Evolutionary conservation across 2,888 invertebrate genomes (phyloP), one percentile per base, ranked within the genome.

Genomic region (Trachelus stipa): DNA sequence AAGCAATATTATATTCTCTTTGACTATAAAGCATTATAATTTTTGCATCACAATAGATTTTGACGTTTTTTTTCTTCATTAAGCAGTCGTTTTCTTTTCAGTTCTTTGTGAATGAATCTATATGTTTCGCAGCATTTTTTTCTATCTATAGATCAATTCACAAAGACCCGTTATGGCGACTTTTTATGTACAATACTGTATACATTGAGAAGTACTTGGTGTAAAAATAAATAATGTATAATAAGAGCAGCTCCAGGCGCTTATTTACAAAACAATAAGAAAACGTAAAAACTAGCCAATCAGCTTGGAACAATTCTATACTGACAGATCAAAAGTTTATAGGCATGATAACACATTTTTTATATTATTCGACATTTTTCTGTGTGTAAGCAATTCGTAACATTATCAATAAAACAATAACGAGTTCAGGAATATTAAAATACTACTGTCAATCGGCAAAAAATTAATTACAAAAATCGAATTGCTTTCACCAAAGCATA

Each of bases 211-310:
- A 33, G 71, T 33, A 33, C 33, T 31, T 30, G 33, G 71, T 31
- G 31, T 71, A 71, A 30, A 33, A 71, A 71, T 71, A 71, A 71
- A 33, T 33, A 71, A 30, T 3, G 15, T 31, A 71, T 12, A 33
- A 71, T 71, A 71, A 71, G 31, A 23, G 71, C 71, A 71, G 15
- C 71, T 33, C 33, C 15, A 12, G 71, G 30, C 31, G 33, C 71
- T 71, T 71, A 71, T 71, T 71, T 71, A 71, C 71, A 71, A 71
- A 71, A 71, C 71, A 31, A 71, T 71, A 71, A 30, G 40, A 40
- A 71, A 71, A 71, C 71, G 31, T 71, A 71, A 30, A 30, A 71
- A 71, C 71, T 71, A 71, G 33, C 71, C 71, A 71, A 71, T 71
- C 33, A 31, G 71, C 71, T 12, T 71, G 71, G 71, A 71, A 71